phyloP scores from a whole-genome alignment of 2,113 vertebrate genomes.

The Pterocles gutturalis region DNA sequence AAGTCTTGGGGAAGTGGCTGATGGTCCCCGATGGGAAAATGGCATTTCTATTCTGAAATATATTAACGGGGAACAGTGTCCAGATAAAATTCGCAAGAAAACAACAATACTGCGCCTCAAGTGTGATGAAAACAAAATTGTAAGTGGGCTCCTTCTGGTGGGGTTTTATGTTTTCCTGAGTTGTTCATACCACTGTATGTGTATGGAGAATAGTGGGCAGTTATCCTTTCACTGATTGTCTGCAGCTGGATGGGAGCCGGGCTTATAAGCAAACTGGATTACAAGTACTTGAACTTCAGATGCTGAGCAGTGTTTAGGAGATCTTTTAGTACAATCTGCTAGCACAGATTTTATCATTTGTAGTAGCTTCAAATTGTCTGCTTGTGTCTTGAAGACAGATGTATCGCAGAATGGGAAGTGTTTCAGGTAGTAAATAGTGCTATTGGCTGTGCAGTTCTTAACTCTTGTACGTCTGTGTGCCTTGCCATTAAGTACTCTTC shows the following conservation, averaged over 20 bases:
- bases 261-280: background rate
- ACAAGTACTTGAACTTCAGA: background rate
- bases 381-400: background rate
- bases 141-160: slow-evolving; percentile 57
- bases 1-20: slow-evolving; percentile 85
- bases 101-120: slow-evolving; percentile 87
- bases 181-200: background rate
- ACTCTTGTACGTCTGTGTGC: background rate
- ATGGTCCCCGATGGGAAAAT: slow-evolving; percentile 76
- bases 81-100: slow-evolving; percentile 77
- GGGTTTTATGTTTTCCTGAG: background rate
- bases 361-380: background rate
- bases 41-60: slow-evolving; percentile 82
- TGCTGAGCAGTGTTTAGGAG: background rate
- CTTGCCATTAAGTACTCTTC: background rate
- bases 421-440: background rate
- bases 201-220: background rate
- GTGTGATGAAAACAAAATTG: slow-evolving; percentile 86
- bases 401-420: background rate
- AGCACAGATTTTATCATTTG: background rate
- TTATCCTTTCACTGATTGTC: accelerated
- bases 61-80: slow-evolving; percentile 83
- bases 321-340: background rate
- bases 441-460: background rate
- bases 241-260: background rate